Evolutionary conservation across 2,797 vertebrate genomes (phyloP).

Genomic region (Channa striata): DNA sequence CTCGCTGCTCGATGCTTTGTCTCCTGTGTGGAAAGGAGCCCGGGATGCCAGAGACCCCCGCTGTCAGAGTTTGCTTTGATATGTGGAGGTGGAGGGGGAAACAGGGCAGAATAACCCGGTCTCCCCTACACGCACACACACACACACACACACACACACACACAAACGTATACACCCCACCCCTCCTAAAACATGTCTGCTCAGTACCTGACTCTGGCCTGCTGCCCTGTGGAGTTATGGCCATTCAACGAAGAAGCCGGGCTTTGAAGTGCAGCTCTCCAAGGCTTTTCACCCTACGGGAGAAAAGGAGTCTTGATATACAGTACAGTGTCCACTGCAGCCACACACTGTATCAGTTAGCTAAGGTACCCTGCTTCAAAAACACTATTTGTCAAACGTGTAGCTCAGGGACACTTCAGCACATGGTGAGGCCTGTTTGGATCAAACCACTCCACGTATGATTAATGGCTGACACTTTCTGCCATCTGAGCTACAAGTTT

Average conservation of each 20-base stretch:
- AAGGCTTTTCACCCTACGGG: constrained; percentile 32
- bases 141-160: constrained; percentile 30
- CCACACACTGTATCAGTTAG: constrained; percentile 60
- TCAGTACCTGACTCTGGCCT: constrained; percentile 53
- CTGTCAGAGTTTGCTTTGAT: constrained; percentile 80
- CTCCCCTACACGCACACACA: constrained; percentile 18
- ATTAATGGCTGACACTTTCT: constrained; percentile 18
- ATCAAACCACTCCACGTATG: constrained; percentile 5
- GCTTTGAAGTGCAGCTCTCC: constrained; percentile 71
- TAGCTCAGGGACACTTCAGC: background rate
- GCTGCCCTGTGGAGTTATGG: constrained; percentile 63
- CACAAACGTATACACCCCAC: constrained; percentile 15
- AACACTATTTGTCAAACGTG: constrained; percentile 19
- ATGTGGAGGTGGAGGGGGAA: constrained; percentile 73
- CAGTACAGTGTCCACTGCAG: constrained; percentile 39
- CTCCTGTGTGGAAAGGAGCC: constrained; percentile 77
- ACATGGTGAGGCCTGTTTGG: background rate
- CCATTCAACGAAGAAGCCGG: constrained; percentile 25
- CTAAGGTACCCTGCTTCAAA: constrained; percentile 20
- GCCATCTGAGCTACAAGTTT: constrained; percentile 12
- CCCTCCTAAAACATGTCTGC: constrained; percentile 19
- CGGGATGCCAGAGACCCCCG: constrained; percentile 74
- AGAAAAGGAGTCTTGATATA: constrained; percentile 62
- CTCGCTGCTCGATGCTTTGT: constrained; percentile 68
- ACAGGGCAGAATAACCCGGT: constrained; percentile 61